These are phyloP conservation scores for Conus ventricosus DNA, from an alignment of 1,140 invertebrate species.

Conservation along the genomic window DNA sequence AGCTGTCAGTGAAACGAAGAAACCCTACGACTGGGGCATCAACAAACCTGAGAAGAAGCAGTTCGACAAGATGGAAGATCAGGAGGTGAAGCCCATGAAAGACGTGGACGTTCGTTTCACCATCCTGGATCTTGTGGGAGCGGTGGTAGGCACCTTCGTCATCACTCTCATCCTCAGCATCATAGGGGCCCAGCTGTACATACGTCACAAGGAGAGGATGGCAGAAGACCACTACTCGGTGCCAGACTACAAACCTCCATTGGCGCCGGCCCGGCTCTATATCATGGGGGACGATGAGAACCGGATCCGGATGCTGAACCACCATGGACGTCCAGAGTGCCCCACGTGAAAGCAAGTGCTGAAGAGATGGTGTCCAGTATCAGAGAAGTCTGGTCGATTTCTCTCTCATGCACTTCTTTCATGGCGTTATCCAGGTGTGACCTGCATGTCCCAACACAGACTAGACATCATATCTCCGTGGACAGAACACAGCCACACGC, in stretches of 20 bases:
- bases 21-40: constrained; percentile 38
- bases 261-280: constrained; percentile 39
- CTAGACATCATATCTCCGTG: neutral
- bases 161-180: constrained; percentile 69
- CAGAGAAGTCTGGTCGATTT: neutral
- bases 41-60: constrained; percentile 44
- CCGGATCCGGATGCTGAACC: constrained; percentile 48
- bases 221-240: constrained; percentile 49
- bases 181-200: constrained; percentile 66
- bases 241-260: constrained; percentile 40
- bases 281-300: constrained; percentile 51
- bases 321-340: constrained; percentile 37
- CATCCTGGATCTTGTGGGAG: constrained; percentile 68
- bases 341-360: constrained; percentile 35
- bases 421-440: neutral
- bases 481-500: neutral
- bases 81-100: constrained; percentile 10
- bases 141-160: constrained; percentile 71
- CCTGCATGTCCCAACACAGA: neutral
- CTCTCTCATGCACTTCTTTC: neutral
- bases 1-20: neutral
- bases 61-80: constrained; percentile 11
- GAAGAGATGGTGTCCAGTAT: neutral
- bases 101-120: constrained; percentile 52
- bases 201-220: constrained; percentile 51